A percentile compares a stretch with the other conserved stretches of the same genome.
phyloP scores from a whole-genome alignment of 37 sponge, comb jelly and placozoan genomes.

The Oscarella lobularis region DNA sequence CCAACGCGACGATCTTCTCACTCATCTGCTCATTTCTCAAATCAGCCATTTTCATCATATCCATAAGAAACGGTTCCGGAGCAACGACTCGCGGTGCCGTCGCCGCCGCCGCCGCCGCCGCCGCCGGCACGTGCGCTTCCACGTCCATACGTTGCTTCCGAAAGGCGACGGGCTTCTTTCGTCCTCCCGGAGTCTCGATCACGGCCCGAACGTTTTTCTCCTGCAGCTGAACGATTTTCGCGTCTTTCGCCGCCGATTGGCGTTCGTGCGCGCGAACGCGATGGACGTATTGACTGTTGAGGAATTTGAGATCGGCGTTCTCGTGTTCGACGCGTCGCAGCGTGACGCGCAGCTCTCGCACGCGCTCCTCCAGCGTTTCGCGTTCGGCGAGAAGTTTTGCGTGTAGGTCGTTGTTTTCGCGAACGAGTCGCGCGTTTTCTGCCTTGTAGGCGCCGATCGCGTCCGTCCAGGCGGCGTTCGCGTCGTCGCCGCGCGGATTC shows the following conservation, averaged over 20 bases:
- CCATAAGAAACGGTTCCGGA: constrained; percentile 79
- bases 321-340: constrained; percentile 86
- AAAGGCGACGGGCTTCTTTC: constrained; percentile 71
- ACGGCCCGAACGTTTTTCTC: constrained; percentile 95
- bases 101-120: constrained; percentile 1
- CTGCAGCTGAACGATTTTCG: constrained; percentile 75
- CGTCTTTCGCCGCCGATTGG: constrained; percentile 57
- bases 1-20: constrained; percentile 14
- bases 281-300: constrained; percentile 91
- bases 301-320: constrained; percentile 89
- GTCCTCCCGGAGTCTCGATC: constrained; percentile 93
- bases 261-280: constrained; percentile 54
- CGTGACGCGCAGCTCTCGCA: constrained; percentile 51
- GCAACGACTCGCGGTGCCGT: constrained; percentile 16
- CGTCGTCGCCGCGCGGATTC: constrained; percentile 51
- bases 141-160: constrained; percentile 94
- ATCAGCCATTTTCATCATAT: constrained; percentile 89
- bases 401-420: constrained; percentile 87
- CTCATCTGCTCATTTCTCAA: constrained; percentile 56
- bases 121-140: constrained; percentile 53
- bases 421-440: constrained; percentile 83
- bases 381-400: constrained; percentile 63
- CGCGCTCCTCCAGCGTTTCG: constrained; percentile 48
- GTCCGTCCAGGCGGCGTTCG: constrained; percentile 30
- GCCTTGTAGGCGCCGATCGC: constrained; percentile 85